A percentile compares a stretch with the other conserved stretches of the same genome.
phyloP scores from a whole-genome alignment of 2,888 invertebrate genomes.

The Drosophila aldrichi region DNA sequence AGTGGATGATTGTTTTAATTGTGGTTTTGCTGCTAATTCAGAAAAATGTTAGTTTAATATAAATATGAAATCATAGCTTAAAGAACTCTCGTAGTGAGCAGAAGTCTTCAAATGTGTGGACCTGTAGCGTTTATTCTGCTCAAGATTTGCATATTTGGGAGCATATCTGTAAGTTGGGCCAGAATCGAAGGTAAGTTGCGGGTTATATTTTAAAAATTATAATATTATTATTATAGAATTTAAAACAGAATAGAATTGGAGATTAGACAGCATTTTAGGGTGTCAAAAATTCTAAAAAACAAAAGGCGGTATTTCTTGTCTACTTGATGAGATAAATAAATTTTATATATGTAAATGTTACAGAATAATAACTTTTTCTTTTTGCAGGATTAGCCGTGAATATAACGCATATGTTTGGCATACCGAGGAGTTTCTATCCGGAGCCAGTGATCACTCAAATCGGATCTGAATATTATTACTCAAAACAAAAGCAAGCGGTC shows the following conservation, averaged over 20 bases:
- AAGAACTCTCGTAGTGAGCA: neutral
- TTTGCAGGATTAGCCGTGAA: neutral
- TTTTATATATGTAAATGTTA: too few relatives aligned
- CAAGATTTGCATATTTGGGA: neutral
- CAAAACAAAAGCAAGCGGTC: fast-evolving
- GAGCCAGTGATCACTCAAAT: neutral
- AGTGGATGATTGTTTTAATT: neutral
- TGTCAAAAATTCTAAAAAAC: too few relatives aligned
- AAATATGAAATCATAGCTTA: neutral
- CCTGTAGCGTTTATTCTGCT: neutral
- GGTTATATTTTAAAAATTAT: too few relatives aligned
- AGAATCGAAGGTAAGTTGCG: constrained; percentile 21
- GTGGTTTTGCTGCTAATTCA: neutral
- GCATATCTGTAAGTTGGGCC: neutral
- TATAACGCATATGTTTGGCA: neutral
- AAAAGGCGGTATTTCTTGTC: too few relatives aligned
- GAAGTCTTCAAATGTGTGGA: constrained; percentile 5
- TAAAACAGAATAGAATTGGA: too few relatives aligned
- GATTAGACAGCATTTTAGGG: too few relatives aligned
- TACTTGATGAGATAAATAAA: too few relatives aligned
- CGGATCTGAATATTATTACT: constrained; percentile 17
- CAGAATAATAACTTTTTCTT: neutral
- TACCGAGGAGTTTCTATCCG: neutral
- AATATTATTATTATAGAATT: too few relatives aligned
- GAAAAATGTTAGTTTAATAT: neutral